Percentiles rank a stretch among this genome's conserved stretches.
Evolutionary conservation across 2,888 invertebrate genomes (phyloP).

Genomic region (Cryptus armator): DNA sequence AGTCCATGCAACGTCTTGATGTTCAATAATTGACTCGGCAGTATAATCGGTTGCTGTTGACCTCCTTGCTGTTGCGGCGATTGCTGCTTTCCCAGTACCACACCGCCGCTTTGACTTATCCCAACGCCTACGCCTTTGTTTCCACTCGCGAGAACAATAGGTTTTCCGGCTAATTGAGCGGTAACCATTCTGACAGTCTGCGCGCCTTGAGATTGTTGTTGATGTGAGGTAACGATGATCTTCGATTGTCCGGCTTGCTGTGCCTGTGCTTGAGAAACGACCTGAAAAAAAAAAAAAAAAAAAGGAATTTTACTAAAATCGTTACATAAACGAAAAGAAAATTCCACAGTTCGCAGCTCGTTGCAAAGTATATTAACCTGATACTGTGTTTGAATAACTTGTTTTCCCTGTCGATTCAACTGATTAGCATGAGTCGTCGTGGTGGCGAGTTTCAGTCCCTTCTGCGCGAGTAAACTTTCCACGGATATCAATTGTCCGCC

Average conservation of each 20-base stretch:
- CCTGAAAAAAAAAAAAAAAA: conserved; percentile 71
- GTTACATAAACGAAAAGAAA: conserved; percentile 14
- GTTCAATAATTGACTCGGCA: conserved; percentile 83
- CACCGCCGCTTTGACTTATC: conserved; percentile 78
- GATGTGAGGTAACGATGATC: conserved; percentile 82
- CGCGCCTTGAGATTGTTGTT: conserved; percentile 74
- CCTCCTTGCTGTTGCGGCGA: conserved; percentile 70
- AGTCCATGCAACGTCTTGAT: conserved; percentile 83
- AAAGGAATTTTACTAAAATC: neutral
- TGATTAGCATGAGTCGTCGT: conserved; percentile 78
- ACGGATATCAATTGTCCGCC: conserved; percentile 87
- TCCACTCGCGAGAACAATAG: conserved; percentile 83
- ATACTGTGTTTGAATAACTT: conserved; percentile 83
- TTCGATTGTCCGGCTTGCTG: conserved; percentile 78
- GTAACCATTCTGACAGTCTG: conserved; percentile 84
- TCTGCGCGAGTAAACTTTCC: conserved; percentile 87
- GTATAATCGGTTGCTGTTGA: conserved; percentile 82
- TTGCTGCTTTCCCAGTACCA: conserved; percentile 80
- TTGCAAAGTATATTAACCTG: conserved; percentile 76
- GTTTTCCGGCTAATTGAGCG: conserved; percentile 83
- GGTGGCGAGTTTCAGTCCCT: conserved; percentile 82
- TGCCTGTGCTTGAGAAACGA: conserved; percentile 82
- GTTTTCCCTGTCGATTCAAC: conserved; percentile 82
- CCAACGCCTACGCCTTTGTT: conserved; percentile 82
- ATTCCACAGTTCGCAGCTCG: neutral